Base-by-base conservation (phyloP, 37 sponge, comb jelly and placozoan genomes). In the Corticium candelabrum region DNA sequence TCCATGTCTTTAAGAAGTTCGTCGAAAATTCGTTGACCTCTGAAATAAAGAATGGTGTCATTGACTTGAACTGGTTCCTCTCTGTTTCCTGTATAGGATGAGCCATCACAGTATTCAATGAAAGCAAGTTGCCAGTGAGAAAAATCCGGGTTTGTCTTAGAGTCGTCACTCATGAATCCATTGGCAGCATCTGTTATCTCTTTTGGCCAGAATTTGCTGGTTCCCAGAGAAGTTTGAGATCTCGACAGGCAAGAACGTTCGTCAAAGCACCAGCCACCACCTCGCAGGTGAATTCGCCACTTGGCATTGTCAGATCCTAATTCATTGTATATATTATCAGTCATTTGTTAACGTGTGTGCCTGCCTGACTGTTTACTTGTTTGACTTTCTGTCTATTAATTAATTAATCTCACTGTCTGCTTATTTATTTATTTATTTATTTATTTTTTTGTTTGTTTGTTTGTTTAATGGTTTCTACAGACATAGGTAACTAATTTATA, bases 61-160 rank as follows among this genome's bases (percentile, higher is more conserved):
- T 21, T 21, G 56, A 43, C 11, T 11, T 43, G 5, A 5, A 43
- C 11, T 43, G 56, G 56, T 43, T 43, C 11, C 11, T 43, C 56
- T 43, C 5, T 11, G 11, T 43, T 11, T 5, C 56, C 11, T 5
- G 11, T 5, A 43, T 43, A 43, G 11, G 56, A 43, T 43, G 56
- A 43, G 56, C 56, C 56, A 43, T 43, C 56, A 43, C 56, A 43
- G 56, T 43, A 43, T 43, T 43, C 56, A 43, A 43, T 43, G 56
- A 21, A 43, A 5, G 11, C 56, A 5, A 43, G 11, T 43, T 11
- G 11, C 56, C 56, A 43, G 56, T 43, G 5, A 11, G 11, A 5
- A 43, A 43, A 43, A 5, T 43, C 11, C 11, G 56, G 56, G 56
- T 43, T 43, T 5, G 11, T 11, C 56, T 5, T 43, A 11, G 56